phyloP scores from a whole-genome alignment of 2,113 vertebrate genomes.

The Cheilinus undulatus region DNA sequence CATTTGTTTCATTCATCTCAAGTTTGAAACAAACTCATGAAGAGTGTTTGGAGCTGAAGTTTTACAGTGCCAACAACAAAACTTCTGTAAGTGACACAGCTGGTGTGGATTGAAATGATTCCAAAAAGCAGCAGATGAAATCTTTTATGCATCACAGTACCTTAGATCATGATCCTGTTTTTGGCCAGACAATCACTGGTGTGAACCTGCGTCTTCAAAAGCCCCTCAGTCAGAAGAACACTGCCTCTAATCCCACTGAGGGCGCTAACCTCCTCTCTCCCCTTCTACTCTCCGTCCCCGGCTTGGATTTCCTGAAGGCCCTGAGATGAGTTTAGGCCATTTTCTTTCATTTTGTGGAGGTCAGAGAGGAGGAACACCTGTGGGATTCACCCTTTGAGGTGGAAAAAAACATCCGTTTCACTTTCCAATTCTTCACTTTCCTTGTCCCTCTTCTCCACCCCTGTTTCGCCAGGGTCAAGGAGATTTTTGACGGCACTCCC shows the following conservation, averaged over 20 bases:
- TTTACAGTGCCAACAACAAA: slow-evolving; percentile 1
- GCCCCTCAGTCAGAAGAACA: slow-evolving; percentile 30
- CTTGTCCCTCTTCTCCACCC: slow-evolving; percentile 16
- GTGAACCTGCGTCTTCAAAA: slow-evolving; percentile 29
- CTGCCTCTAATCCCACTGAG: slow-evolving; percentile 46
- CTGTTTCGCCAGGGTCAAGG: slow-evolving; percentile 55
- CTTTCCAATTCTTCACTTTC: slow-evolving; percentile 40
- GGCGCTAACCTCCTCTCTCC: slow-evolving; percentile 43
- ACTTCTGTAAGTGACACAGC: slow-evolving; percentile 14
- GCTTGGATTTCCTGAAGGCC: slow-evolving; percentile 50
- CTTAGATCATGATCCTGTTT: slow-evolving; percentile 32
- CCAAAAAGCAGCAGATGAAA: slow-evolving; percentile 20
- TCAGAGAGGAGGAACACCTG: slow-evolving; percentile 61
- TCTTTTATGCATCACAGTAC: slow-evolving; percentile 34
- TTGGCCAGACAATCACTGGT: slow-evolving; percentile 32
- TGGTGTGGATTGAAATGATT: slow-evolving; percentile 13
- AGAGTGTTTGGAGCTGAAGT: not conserved
- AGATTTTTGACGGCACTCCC: slow-evolving; percentile 14
- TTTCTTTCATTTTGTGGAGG: slow-evolving; percentile 65
- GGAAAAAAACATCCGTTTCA: slow-evolving; percentile 12
- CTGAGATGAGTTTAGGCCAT: slow-evolving; percentile 50
- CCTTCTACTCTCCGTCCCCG: slow-evolving; percentile 35
- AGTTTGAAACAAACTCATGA: not conserved
- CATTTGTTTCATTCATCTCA: slow-evolving; percentile 13
- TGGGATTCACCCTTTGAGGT: slow-evolving; percentile 47